Evolutionary conservation across 1,140 invertebrate species (phyloP).

Genomic region (roundworm (Caenorhabditis elegans)): WBcel235 BX284603.4:10727501-10728000

Average conservation of each 20-base stretch:
- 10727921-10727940: no score
- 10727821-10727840: conserved; percentile 74
- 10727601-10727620: conserved; percentile 85
- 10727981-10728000: no score
- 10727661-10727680: neutral
- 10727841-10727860: conserved; percentile 83
- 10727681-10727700: neutral
- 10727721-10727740: conserved; percentile 2
- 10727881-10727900: neutral
- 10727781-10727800: neutral
- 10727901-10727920: no score
- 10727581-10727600: conserved; percentile 91
- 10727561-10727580: conserved; percentile 74
- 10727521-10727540: conserved; percentile 28
- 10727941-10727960: no score
- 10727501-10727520: neutral
- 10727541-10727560: conserved; percentile 42
- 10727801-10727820: neutral
- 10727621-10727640: conserved; percentile 68
- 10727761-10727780: neutral
- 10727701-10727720: neutral
- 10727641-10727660: neutral
- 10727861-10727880: conserved; percentile 68
- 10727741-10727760: neutral
- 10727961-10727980: no score